Conservation (phyloP, 53 echinoderm and acorn worm genomes). For the Holothuria leucospilota region DNA sequence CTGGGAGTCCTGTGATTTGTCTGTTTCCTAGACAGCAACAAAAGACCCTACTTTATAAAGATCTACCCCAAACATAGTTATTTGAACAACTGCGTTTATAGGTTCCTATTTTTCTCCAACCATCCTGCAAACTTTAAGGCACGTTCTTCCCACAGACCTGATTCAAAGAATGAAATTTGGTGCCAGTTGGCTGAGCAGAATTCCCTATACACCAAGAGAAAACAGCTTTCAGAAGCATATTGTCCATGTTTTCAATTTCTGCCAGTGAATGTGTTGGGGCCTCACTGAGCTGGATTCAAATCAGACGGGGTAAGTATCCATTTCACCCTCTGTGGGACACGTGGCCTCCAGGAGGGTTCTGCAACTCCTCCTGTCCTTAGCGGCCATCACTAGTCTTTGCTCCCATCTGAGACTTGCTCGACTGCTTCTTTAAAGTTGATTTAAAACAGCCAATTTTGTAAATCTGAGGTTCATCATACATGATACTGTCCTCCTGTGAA, state of each 20-base stretch:
- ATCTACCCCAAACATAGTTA: too few relatives aligned
- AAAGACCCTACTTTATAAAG: too few relatives aligned
- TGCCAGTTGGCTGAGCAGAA: slow-evolving; percentile 29
- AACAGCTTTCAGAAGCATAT: slow-evolving; percentile 17
- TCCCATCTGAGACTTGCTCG: slow-evolving; percentile 6
- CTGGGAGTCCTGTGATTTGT: too few relatives aligned
- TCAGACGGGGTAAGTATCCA: slow-evolving; percentile 19
- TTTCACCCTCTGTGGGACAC: slow-evolving; percentile 24
- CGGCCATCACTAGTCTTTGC: background rate
- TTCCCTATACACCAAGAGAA: slow-evolving; percentile 17
- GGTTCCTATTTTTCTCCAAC: too few relatives aligned
- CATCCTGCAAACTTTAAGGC: too few relatives aligned
- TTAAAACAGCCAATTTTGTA: slow-evolving; percentile 29
- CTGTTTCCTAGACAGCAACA: too few relatives aligned
- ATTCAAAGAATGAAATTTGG: slow-evolving; percentile 16
- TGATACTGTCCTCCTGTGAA: too few relatives aligned
- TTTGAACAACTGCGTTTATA: too few relatives aligned
- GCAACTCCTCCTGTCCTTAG: slow-evolving; percentile 11
- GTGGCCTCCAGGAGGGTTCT: background rate
- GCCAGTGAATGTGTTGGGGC: slow-evolving; percentile 8
- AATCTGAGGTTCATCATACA: too few relatives aligned
- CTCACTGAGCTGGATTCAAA: slow-evolving; percentile 25
- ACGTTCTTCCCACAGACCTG: too few relatives aligned
- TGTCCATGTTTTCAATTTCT: background rate
- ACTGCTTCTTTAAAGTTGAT: slow-evolving; percentile 31